Percentiles rank a stretch among this genome's conserved stretches.
phyloP scores from a whole-genome alignment of 2,888 invertebrate genomes.

The Protonemura montana region DNA sequence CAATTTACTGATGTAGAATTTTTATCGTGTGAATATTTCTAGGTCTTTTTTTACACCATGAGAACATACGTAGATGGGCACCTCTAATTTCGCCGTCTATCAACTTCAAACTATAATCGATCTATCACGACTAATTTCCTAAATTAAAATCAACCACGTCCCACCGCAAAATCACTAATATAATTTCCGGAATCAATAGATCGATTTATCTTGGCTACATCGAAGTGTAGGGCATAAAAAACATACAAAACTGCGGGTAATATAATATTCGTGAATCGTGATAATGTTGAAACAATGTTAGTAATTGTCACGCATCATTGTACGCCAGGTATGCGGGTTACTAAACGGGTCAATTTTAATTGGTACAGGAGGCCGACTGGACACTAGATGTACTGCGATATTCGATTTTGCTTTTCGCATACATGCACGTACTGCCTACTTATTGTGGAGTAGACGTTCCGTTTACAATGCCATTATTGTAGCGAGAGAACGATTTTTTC shows the following conservation, averaged over 20 bases:
- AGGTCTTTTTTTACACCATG: too few species aligned
- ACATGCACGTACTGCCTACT: too few species aligned
- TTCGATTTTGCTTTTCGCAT: background rate
- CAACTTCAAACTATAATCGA: background rate
- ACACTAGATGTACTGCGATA: background rate
- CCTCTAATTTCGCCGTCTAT: background rate
- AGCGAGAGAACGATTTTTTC: too few species aligned
- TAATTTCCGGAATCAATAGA: background rate
- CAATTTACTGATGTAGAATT: too few species aligned
- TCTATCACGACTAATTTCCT: background rate
- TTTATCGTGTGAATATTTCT: too few species aligned
- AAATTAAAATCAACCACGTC: background rate
- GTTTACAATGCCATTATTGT: too few species aligned
- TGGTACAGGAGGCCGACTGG: background rate
- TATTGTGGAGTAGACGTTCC: too few species aligned
- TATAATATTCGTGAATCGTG: background rate
- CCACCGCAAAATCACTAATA: background rate
- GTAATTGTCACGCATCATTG: background rate
- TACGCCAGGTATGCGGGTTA: background rate
- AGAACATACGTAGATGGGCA: background rate
- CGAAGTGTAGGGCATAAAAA: background rate
- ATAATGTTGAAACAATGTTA: background rate
- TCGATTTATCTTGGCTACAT: background rate
- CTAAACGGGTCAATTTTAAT: background rate
- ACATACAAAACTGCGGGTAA: background rate